Evolutionary conservation across 1,140 invertebrate genomes (phyloP).

Genomic region (Zaprionus ornatus): DNA sequence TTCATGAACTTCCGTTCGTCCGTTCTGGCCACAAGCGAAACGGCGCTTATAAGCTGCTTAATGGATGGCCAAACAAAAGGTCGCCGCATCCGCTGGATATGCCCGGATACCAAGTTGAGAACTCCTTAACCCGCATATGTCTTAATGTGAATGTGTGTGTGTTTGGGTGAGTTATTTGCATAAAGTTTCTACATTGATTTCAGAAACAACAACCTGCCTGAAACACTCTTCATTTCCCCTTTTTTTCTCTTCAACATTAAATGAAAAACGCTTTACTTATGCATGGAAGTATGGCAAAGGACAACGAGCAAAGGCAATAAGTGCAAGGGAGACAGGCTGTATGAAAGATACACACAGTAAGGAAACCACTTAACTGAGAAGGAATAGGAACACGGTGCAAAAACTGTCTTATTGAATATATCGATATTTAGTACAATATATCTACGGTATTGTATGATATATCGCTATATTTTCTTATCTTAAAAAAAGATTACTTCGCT

Average conservation of each 20-base stretch:
- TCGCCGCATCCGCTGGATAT: constrained; percentile 61
- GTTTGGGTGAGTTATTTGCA: constrained; percentile 48
- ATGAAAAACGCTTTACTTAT: constrained; percentile 58
- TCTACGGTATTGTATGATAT: no score
- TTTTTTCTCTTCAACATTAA: constrained; percentile 17
- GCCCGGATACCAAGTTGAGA: not conserved
- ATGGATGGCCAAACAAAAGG: constrained; percentile 74
- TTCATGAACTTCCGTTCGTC: constrained; percentile 58
- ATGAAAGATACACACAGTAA: not conserved
- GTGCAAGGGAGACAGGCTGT: not conserved
- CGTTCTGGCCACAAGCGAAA: constrained; percentile 7
- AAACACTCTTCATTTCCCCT: not conserved
- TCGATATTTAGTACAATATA: no score
- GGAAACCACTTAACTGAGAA: not conserved
- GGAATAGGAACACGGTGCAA: not conserved
- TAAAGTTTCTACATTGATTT: constrained; percentile 60
- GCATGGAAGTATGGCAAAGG: constrained; percentile 9
- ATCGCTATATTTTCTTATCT: no score
- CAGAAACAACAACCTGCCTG: constrained; percentile 35
- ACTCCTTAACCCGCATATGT: not conserved
- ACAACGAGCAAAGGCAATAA: not conserved
- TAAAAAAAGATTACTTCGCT: no score
- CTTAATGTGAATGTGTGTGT: not conserved
- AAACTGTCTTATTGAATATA: no score
- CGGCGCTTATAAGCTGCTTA: constrained; percentile 65